Evolutionary conservation across 2,113 vertebrate species (phyloP).

Genomic region (Myxocyprinus asiaticus): DNA sequence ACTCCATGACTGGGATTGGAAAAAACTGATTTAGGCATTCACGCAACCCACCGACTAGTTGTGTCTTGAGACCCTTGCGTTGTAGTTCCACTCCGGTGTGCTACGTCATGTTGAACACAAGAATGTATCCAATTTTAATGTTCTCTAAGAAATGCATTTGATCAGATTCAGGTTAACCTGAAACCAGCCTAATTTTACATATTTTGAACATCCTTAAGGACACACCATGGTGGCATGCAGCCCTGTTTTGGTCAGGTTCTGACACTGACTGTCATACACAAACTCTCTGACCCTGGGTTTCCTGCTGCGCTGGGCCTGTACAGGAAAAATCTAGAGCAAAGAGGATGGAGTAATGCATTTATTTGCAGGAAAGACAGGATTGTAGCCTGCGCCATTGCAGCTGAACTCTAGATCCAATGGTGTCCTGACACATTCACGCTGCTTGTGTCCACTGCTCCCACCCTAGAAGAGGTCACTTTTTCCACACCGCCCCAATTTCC

Average conservation of each 20-base stretch:
- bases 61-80: too few relatives aligned
- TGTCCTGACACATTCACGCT: constrained; percentile 31
- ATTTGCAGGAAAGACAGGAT: constrained; percentile 43
- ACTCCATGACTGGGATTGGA: too few relatives aligned
- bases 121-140: too few relatives aligned
- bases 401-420: constrained; percentile 28
- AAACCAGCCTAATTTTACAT: too few relatives aligned
- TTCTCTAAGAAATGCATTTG: too few relatives aligned
- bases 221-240: not conserved
- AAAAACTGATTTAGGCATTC: too few relatives aligned
- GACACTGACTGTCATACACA: not conserved
- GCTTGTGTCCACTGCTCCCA: not conserved
- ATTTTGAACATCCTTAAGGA: too few relatives aligned
- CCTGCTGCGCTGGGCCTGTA: constrained; percentile 19
- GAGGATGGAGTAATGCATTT: constrained; percentile 1
- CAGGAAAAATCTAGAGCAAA: not conserved
- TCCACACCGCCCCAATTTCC: constrained; percentile 65
- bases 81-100: too few relatives aligned
- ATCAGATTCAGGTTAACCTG: too few relatives aligned
- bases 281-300: constrained; percentile 5
- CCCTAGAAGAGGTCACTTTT: constrained; percentile 21
- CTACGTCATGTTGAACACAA: too few relatives aligned
- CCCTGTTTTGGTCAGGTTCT: not conserved
- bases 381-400: constrained; percentile 26
- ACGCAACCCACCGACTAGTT: too few relatives aligned